Base-by-base conservation (phyloP, 2,888 invertebrate species). In the Watsonalla cultraria region DNA sequence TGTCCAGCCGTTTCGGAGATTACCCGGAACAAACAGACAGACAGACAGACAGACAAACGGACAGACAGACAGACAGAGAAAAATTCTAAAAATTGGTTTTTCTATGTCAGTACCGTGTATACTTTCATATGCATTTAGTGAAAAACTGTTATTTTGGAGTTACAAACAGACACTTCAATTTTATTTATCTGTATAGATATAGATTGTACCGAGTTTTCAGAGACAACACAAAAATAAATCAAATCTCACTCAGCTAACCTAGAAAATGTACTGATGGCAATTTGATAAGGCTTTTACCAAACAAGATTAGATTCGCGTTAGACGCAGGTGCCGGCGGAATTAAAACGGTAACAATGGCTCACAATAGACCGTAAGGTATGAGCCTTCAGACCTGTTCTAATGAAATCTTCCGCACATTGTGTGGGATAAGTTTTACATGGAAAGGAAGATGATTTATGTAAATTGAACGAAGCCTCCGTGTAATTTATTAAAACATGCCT, bases 401-500 rank as follows among this genome's bases (percentile, higher is more conserved):
- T 42, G 42, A 42, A 42, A 42, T 42, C 37, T 37, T 37, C 37
- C 42, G 42, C 11, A 42, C 42, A 42, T 11, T 42, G 42, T 42
- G 11, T 42, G 42, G 24, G 24, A 2, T 37, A 42, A 42, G 42
- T 42, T 42, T 8, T 42, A 42, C 11, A 42, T 11, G 42, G 6
- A 11, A 11, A 11, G 42, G 9, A 11, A 42, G 42, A 42, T 42
- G 42, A 42, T 42, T 42, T 42, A 42, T 42, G 42, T 42, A 42
- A 11, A 42, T 42, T 42, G 42, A 42, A 11, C 42, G 2, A 11
- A 42, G 59, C 54, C 57, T 13, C 60, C 55, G 64, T 59, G 42
- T 60, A 65, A 65, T 67, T 64, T 65, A 65, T 67, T 67, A 67
- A 53, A 56, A 54, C 61, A 52, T 53, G 54, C 45, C 24, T 24